Evolutionary conservation across 2,113 vertebrate species (phyloP), one percentile per base, ranked within the genome.

Genomic region (Hemicordylus capensis): DNA sequence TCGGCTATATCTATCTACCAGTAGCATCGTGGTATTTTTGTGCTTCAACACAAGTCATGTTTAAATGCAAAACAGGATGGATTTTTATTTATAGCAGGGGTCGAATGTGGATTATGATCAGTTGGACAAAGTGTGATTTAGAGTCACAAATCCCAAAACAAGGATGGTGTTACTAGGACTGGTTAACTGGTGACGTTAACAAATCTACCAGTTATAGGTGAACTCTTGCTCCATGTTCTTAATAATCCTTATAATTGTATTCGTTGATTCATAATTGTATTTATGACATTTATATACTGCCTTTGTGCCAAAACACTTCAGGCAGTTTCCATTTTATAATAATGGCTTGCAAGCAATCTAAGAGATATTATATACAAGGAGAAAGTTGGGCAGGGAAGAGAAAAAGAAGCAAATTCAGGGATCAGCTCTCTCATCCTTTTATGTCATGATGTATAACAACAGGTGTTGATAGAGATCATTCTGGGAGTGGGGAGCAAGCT

Each of bases 61-160:
- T 76, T 54, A 84, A 56, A 56, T 37, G 20, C 39, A 48, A 34
- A 67, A 28, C 63, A n/a, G 22, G 51, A 80, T 46, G 90, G 83
- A 85, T 34, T 91, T 92, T 90, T 70, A 85, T 88, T 92, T 84
- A 89, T 31, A 90, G 86, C 83, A 87, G 58, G 26, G 78, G 4
- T 42, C 85, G 54, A 51, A 91, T 34, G 77, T 42, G 31, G 4
- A 22, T 86, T 74, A 79, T 81, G 26, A 64, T 90, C 91, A 85
- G 59, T 80, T 70, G 88, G 85, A 2, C 22, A 76, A 48, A 66
- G 39, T 80, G 82, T 70, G 54, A 91, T 34, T 74, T 80, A 88
- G 81, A 22, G 64, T 42, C 81, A 82, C 3, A 73, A n/a, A 17
- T 51, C 31, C 0, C 0, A 80, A 85, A 92, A 78, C 64, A 31